Evolutionary conservation across 2,797 vertebrate species (phyloP), one percentile per base, ranked within the genome.

Genomic region (Tympanoctomys barrerae): DNA sequence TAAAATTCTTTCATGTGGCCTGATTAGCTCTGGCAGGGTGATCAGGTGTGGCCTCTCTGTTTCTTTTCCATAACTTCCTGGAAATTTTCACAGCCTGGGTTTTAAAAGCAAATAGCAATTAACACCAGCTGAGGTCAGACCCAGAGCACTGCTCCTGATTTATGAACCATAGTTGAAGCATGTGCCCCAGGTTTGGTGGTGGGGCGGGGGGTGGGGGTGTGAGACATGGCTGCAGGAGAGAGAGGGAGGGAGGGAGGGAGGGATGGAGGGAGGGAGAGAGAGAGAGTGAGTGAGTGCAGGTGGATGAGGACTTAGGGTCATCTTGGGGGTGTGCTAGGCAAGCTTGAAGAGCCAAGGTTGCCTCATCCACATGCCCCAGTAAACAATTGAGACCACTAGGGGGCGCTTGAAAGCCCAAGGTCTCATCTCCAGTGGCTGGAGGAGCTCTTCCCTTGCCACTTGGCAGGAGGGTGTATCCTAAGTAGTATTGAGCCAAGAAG

Each of bases 11-110:
- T 49, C 33, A 36, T 78, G 85, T 42, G 52, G 68, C 92, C 54
- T 71, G 54, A 52, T 80, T 28, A 82, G 71, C n/a, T 28, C 78
- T 54, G 71, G 36, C 6, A 6, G 77, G 59, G 46, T 68, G 59
- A 42, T 68, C 54, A 66, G 54, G 46, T 0, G 1, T 33, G 36
- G 52, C 80, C 77, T 54, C 19, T 64, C 90, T 75, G 39, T 89
- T 26, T 70, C 80, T 68, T 77, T 52, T 54, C 46, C 79, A n/a
- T 54, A 81, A 79, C 54, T 78, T 82, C 84, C 94, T 94, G 75
- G 87, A 93, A 62, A 36, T 90, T 49, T 54, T 54, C 31, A 70
- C n/a, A 75, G 52, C 61, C 36, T 2, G 0, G 16, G 31, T 89
- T 89, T 92, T 31, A 66, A 91, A 86, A 93, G 83, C 54, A 71